phyloP scores from a whole-genome alignment of 2,888 invertebrate species.

The Dicranocentrus wangi region DNA sequence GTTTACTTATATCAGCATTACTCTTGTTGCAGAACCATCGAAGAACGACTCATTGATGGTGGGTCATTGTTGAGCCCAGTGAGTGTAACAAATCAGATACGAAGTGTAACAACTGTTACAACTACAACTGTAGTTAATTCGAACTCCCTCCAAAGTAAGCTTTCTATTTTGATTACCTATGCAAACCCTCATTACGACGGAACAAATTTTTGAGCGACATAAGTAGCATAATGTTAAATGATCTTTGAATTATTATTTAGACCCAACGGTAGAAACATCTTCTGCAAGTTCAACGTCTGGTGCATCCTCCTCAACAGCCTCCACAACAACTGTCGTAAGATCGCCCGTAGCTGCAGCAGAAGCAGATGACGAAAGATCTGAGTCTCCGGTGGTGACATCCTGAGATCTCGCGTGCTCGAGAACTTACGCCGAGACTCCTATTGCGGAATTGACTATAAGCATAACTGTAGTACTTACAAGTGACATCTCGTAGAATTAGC shows the following conservation, averaged over 20 bases:
- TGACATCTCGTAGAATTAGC: conserved; percentile 28
- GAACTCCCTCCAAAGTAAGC: conserved; percentile 68
- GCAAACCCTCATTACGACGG: not conserved
- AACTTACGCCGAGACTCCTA: conserved; percentile 24
- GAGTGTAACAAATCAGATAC: conserved; percentile 67
- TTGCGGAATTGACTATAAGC: conserved; percentile 55
- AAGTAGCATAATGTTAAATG: no score
- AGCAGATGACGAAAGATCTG: conserved; percentile 40
- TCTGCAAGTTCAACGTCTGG: conserved; percentile 53
- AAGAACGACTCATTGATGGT: conserved; percentile 69
- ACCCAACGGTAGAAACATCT: conserved; percentile 51
- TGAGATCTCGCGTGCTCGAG: conserved; percentile 58
- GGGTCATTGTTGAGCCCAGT: conserved; percentile 61
- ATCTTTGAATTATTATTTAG: no score
- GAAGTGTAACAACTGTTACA: conserved; percentile 70
- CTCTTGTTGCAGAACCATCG: conserved; percentile 62
- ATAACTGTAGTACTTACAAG: conserved; percentile 61
- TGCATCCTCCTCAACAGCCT: conserved; percentile 61
- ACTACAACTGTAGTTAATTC: conserved; percentile 71
- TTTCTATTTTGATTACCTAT: no score
- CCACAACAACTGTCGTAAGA: conserved; percentile 63
- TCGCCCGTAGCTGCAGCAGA: conserved; percentile 56
- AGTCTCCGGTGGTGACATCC: conserved; percentile 48
- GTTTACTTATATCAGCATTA: no score
- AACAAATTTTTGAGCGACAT: no score